Conservation (phyloP, 2,888 invertebrate genomes). For the Macropis europaea region DNA sequence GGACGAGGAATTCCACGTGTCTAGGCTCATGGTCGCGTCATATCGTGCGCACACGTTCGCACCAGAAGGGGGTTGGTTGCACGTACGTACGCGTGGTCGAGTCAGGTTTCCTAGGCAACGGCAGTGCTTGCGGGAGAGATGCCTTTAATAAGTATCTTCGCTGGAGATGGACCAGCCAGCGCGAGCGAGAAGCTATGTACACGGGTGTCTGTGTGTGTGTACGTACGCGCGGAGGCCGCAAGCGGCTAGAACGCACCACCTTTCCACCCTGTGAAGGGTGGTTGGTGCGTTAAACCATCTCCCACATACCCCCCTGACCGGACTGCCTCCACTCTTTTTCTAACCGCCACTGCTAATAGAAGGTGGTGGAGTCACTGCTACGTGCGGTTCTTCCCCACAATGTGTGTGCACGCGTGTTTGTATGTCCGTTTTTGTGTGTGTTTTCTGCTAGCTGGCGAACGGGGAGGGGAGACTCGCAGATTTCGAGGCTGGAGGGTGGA, state of each 20-base stretch:
- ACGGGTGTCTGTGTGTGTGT: too few relatives aligned
- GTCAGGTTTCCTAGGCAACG: conserved; percentile 77
- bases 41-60: conserved; percentile 35
- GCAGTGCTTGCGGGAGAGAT: conserved; percentile 72
- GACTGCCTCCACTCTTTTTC: conserved; percentile 36
- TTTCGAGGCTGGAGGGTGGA: conserved; percentile 19
- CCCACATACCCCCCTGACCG: conserved; percentile 12
- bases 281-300: conserved; percentile 51
- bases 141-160: conserved; percentile 78
- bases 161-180: conserved; percentile 61
- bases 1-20: conserved; percentile 5
- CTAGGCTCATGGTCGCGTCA: conserved; percentile 40
- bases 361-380: conserved; percentile 57
- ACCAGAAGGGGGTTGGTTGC: conserved; percentile 33
- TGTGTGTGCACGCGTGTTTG: neutral
- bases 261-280: conserved; percentile 40
- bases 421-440: neutral
- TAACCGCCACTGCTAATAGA: conserved; percentile 58
- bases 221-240: conserved; percentile 12
- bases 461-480: conserved; percentile 11
- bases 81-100: conserved; percentile 57
- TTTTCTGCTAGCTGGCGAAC: too few relatives aligned
- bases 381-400: conserved; percentile 35
- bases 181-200: too few relatives aligned
- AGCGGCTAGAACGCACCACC: conserved; percentile 47